These are phyloP conservation scores for Anthoptus insignis DNA, from an alignment of 2,888 invertebrate species.

Conservation along the genomic window DNA sequence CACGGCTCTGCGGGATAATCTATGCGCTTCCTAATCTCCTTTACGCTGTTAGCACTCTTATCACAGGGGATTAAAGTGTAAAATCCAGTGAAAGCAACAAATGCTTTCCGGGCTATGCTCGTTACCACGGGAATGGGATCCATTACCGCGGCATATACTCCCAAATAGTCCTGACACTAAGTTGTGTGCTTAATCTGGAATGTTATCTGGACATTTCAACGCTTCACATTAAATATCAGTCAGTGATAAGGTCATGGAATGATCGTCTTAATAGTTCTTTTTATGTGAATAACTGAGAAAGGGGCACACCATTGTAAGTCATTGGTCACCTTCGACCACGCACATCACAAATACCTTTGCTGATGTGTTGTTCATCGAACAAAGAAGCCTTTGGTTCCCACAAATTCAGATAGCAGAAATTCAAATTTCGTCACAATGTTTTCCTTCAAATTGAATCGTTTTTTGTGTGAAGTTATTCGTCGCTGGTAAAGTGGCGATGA, in stretches of 20 bases:
- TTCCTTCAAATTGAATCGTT: no score
- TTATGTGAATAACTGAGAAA: no score
- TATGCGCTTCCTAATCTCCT: slow-evolving; percentile 13
- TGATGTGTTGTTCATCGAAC: no score
- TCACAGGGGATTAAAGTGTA: neutral
- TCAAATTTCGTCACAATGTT: no score
- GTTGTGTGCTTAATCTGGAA: slow-evolving; percentile 15
- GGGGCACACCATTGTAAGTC: no score
- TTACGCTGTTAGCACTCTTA: slow-evolving; percentile 3
- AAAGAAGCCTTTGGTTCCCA: no score
- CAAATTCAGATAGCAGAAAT: no score
- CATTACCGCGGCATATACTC: slow-evolving; percentile 33
- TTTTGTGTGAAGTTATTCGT: no score
- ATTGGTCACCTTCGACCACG: no score
- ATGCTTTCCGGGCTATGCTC: slow-evolving; percentile 30
- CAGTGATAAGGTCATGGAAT: neutral
- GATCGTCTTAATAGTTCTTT: neutral
- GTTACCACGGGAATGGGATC: slow-evolving; percentile 36
- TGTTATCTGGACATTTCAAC: slow-evolving; percentile 8
- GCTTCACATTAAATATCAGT: neutral
- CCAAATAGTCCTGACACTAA: slow-evolving; percentile 35
- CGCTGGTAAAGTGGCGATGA: no score
- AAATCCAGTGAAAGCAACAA: neutral
- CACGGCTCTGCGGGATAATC: slow-evolving; percentile 30
- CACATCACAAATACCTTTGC: no score